Base-by-base conservation (phyloP, 2,888 invertebrate species). In the Sphinx pinastri region DNA sequence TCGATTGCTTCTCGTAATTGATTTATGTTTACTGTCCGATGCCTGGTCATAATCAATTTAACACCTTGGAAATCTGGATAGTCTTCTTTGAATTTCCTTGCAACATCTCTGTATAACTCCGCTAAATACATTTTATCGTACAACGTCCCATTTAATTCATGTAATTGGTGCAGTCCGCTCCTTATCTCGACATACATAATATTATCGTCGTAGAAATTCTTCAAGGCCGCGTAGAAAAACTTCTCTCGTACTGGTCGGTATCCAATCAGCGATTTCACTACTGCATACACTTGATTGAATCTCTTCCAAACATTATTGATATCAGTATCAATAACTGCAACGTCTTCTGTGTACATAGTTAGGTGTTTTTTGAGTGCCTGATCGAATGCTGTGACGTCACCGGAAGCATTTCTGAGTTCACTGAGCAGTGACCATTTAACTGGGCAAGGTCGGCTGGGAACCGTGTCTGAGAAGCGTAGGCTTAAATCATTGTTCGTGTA, bases 131-230 rank as follows among this genome's bases (percentile, higher is more conserved):
- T 73, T 0, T 88, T 81, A 0, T 90, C 92, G 71, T 95, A 95
- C 0, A 76, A 70, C 0, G 91, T 95, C 0, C 96, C 96, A 67
- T 96, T 90, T 11, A 96, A 79, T 72, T 96, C 96, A 78, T 96
- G 96, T 0, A 96, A 82, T 74, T 85, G 77, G 0, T 95, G 94
- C 60, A 97, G 81, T 2, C 95, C 92, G 16, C 95, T 93, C 73
- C 97, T 90, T 13, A 97, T 85, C 84, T 97, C 97, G 52, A 96
- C 81, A 75, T 97, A 97, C 86, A 96, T 94, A 0, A 97, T 92
- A 71, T 96, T 96, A 80, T 97, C 97, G 0, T 95, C 94, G 73
- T 95, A 94, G 73, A 96, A 94, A 77, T 96, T 95, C 67, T 94
- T 81, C 4, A 97, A 86, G 0, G 95, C 94, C 77, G 94, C 94